Base-by-base conservation (phyloP, 1,140 invertebrate genomes). In the Proctacanthus coquilletti region DNA sequence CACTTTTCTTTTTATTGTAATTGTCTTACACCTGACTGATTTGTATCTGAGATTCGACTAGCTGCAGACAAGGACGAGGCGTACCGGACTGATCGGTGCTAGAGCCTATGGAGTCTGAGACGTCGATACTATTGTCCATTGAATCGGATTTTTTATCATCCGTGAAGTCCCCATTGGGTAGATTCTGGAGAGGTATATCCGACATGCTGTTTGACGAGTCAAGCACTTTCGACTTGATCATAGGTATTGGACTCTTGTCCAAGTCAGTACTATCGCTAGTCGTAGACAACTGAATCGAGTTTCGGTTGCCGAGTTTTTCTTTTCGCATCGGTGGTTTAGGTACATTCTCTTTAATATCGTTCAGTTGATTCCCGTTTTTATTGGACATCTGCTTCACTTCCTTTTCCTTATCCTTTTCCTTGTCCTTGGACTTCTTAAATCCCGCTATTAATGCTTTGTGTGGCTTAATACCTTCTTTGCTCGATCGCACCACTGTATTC, bases 391-490 rank as follows among this genome's bases (percentile, higher is more conserved):
- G 6, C 15, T 32, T 36, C 3, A 23, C 18, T 13, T 42, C 38
- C 18, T 42, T 42, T 19, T 59, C 56, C 34, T 59, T 57, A 29
- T 58, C 55, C 40, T 56, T 51, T 11, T 53, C 52, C 39, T 52
- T 58, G 17, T 58, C 56, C 40, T 56, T 60, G 3, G 53, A 52
- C 32, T 60, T 60, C 36, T 60, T 60, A 18, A 60, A 60, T 34
- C 57, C 57, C 9, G 53, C 53, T 36, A 59, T 54, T 2, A 57
- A 44, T 2, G 57, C 56, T 36, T 60, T 60, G 40, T 60, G 56
- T 14, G 53, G 50, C 40, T 56, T 59, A 5, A 58, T 58, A 9
- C 10, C 9, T 36, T 60, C 57, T 55, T 60, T 60, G 41, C 57
- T 56, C 4, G 53, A 52, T 10, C 56, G 41, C 34, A 57, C 54